Base-by-base conservation (phyloP, 2,888 invertebrate species). In the Empis stercorea region DNA sequence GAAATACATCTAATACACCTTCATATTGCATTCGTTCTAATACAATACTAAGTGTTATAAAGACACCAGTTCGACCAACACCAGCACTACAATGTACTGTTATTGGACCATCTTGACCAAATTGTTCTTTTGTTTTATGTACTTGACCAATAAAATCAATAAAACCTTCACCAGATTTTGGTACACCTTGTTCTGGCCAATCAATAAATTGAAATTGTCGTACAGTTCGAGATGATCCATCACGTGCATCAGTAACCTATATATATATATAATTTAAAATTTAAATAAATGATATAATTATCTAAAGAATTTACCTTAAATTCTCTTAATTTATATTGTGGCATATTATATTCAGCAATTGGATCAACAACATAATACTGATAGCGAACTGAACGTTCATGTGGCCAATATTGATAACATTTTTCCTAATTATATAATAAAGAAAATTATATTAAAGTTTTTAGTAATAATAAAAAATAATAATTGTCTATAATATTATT, bases 121-220 rank as follows among this genome's bases (percentile, higher is more conserved):
- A 99, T 70, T 99, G 97, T 64, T 96, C 95, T 73, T 99, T 99
- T 45, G 99, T 99, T 73, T 97, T 97, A 73, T 99, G 99, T 43
- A 99, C 96, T 70, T 99, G 97, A 9, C 96, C 95, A 57, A 99
- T 91, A 73, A 99, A 99, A 71, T 99, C 97, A 57, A 99, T 96
- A 72, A 99, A 99, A 37, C 94, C 94, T 65, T 99, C 99, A 1
- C 95, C 96, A 37, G 91, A 92, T 68, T 95, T 95, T 10, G 99
- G 99, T 32, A 96, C 95, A 20, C 95, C 91, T 65, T 87, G 94
- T 64, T 86, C 99, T 0, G 93, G 93, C 93, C 93, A 93, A 68
- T 93, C 93, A 49, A 87, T 91, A 71, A 93, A 93, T 64, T 93
- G 95, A 76, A 96, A 96, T 70, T 96, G 95, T 45, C 95, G 79